A percentile compares a stretch with the other conserved stretches of the same genome.
phyloP scores from a whole-genome alignment of 2,797 vertebrate genomes.

The Gallirallus australis region DNA sequence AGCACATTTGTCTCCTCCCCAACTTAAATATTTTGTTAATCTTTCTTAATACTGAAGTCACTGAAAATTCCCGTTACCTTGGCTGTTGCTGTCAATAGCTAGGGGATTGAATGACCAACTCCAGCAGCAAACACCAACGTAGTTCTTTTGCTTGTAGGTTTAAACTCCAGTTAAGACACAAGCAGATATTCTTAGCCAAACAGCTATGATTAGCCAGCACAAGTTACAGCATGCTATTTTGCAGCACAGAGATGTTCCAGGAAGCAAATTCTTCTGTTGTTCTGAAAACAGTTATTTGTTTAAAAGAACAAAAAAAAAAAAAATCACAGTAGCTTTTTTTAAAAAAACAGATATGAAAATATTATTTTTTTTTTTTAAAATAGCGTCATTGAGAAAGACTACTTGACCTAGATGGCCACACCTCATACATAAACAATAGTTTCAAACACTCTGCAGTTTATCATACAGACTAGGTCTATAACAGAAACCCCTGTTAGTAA shows the following conservation, averaged over 20 bases:
- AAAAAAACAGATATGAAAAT: neutral
- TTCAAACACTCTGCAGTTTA: neutral
- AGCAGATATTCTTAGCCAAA: neutral
- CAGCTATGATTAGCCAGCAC: rapidly evolving
- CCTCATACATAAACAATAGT: neutral
- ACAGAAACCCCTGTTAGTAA: neutral
- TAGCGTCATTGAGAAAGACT: neutral
- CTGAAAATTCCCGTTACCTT: neutral
- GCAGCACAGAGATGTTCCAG: neutral
- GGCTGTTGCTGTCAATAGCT: neutral
- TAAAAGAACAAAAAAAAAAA: neutral
- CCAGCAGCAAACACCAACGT: neutral
- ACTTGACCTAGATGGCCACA: neutral
- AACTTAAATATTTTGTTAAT: neutral
- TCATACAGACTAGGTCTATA: neutral
- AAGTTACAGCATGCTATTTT: neutral
- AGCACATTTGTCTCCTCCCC: neutral
- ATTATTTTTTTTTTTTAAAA: neutral
- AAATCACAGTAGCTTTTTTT: neutral
- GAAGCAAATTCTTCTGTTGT: neutral
- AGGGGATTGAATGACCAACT: neutral
- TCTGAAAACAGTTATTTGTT: neutral
- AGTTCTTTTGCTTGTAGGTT: neutral
- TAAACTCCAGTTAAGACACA: neutral
- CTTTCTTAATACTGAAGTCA: neutral